Evolutionary conservation across 2,113 vertebrate genomes (phyloP).

Genomic region (Peromyscus californicus): DNA sequence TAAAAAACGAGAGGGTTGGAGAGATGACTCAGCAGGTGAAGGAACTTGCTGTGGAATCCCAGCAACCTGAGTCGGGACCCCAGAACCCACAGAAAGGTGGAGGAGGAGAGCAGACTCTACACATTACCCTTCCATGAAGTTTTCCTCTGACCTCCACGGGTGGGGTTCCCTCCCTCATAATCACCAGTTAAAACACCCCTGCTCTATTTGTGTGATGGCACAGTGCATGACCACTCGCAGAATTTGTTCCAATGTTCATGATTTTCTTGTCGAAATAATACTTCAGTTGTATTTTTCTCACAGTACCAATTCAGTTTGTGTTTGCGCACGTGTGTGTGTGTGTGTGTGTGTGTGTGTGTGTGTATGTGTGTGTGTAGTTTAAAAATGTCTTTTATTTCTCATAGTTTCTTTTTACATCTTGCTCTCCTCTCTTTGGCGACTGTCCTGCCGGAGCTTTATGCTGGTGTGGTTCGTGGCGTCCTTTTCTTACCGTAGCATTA

Average conservation of each 20-base stretch:
- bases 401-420: conserved; percentile 27
- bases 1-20: neutral
- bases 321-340: neutral
- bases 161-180: neutral
- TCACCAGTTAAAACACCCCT: neutral
- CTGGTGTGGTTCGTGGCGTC: neutral
- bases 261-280: neutral
- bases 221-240: neutral
- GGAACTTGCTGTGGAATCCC: neutral
- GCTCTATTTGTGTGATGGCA: neutral
- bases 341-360: neutral
- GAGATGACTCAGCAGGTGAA: neutral
- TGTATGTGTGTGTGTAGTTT: neutral
- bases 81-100: neutral
- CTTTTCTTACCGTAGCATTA: neutral
- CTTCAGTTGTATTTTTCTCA: neutral
- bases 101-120: neutral
- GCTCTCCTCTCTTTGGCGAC: neutral
- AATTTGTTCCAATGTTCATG: neutral
- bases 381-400: neutral
- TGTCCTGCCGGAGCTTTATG: neutral
- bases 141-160: neutral
- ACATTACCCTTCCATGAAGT: neutral
- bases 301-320: too few species aligned
- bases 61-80: neutral